Percentiles rank a stretch among this genome's conserved stretches.
Conservation (phyloP, 2,113 vertebrate genomes). For the Dissostichus mawsoni region DNA sequence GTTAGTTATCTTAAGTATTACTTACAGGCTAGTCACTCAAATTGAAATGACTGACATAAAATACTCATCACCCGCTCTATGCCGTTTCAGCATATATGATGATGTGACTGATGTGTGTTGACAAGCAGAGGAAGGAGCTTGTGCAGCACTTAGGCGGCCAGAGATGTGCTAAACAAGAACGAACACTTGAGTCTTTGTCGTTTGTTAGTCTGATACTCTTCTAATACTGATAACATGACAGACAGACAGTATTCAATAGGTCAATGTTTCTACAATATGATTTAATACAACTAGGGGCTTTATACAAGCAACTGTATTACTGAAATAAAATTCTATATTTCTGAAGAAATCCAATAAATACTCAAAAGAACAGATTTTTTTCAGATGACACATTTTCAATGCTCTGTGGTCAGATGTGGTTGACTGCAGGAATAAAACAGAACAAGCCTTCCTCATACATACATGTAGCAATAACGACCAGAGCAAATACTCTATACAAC, state of each 20-base stretch:
- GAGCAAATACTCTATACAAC: conserved; percentile 3
- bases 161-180: neutral
- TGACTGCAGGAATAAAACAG: conserved; percentile 2
- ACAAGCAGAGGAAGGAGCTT: conserved; percentile 22
- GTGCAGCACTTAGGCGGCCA: neutral
- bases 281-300: neutral
- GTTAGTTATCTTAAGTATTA: neutral
- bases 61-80: conserved; percentile 5
- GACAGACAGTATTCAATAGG: neutral
- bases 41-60: neutral
- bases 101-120: conserved; percentile 21
- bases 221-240: conserved; percentile 9
- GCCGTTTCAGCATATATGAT: neutral
- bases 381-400: conserved; percentile 3
- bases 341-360: neutral
- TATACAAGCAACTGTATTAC: neutral
- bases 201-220: neutral
- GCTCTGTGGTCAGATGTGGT: conserved; percentile 8
- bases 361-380: neutral
- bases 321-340: too few species aligned
- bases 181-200: neutral
- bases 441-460: conserved; percentile 14
- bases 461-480: neutral
- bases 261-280: neutral
- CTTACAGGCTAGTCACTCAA: neutral